These are phyloP conservation scores for Achlya flavicornis DNA, from an alignment of 2,888 invertebrate species.

Conservation along the genomic window DNA sequence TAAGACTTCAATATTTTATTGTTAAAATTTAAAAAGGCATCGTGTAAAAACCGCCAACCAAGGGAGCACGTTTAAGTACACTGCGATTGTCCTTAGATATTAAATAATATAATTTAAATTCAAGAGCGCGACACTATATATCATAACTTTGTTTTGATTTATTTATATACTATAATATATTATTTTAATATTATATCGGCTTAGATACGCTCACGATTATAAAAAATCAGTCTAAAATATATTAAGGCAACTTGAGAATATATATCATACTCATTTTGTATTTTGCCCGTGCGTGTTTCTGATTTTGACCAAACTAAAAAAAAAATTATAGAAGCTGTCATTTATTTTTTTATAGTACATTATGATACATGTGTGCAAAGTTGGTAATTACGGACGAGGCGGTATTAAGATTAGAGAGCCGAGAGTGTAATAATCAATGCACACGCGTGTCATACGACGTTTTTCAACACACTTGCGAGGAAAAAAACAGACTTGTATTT, in stretches of 20 bases:
- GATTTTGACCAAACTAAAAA: conserved; percentile 11
- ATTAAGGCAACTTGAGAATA: conserved; percentile 87
- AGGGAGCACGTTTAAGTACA: conserved; percentile 51
- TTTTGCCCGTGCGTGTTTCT: conserved; percentile 45
- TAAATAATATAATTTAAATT: conserved; percentile 35
- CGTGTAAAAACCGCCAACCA: conserved; percentile 42
- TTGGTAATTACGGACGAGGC: no score
- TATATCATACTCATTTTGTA: conserved; percentile 48
- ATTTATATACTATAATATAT: conserved; percentile 30
- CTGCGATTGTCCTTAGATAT: conserved; percentile 40
- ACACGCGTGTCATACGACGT: no score
- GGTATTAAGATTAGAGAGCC: no score
- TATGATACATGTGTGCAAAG: no score
- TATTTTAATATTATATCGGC: conserved; percentile 39
- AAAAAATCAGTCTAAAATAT: conserved; percentile 87
- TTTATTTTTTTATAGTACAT: not conserved
- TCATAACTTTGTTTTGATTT: conserved; percentile 50
- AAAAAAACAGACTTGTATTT: no score
- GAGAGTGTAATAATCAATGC: no score
- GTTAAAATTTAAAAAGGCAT: conserved; percentile 24
- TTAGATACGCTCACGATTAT: conserved; percentile 68
- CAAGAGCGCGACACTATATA: conserved; percentile 47
- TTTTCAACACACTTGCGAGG: no score
- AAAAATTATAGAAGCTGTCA: not conserved
- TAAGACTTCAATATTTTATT: no score